Evolutionary conservation across 2,888 invertebrate species (phyloP), one percentile per base, ranked within the genome.

Genomic region (Ormyrus labotus): DNA sequence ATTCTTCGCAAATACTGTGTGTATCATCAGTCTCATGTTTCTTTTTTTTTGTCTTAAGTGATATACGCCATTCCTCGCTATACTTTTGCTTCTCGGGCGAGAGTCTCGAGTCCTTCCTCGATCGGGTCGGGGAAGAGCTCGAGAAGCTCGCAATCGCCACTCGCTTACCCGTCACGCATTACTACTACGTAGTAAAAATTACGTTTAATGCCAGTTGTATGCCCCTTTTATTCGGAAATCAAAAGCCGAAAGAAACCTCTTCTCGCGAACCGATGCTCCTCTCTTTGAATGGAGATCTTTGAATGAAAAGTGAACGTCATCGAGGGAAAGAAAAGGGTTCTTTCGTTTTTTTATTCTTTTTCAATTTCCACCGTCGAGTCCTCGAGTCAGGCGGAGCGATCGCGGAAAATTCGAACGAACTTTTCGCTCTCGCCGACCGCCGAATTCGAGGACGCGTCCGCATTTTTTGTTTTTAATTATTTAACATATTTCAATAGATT

Each of bases 151-250:
- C 51, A 63, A 78, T 68, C 69, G 73, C 67, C 70, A 73, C 74
- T 76, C 57, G 53, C 57, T 70, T 34, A 61, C 58, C 47, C 11
- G 19, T 57, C 2, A 75, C 63, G 34, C 50, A 48, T 55, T 55
- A 60, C 64, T 72, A 79, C 83, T 83, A 80, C 83, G 80, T 83
- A 83, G 84, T 81, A 78, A 78, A 67, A 78, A 68, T 74, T 68
- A 71, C 60, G 19, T 85, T 81, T 86, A 90, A 90, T 90, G 90
- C 90, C 90, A 90, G 90, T 90, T 89, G 90, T 90, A 90, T 87
- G 84, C 84, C 85, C 84, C 85, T 85, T 85, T 85, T 61, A 61
- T 61, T 68, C 58, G 83, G 83, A 85, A 81, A 82, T 81, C 69
- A 47, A 9, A 57, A 48, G 10, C 9, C 34, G 63, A 50, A 70